Evolutionary conservation across 2,113 vertebrate genomes (phyloP), one percentile per base, ranked within the genome.

Genomic region (Onychostoma macrolepis): DNA sequence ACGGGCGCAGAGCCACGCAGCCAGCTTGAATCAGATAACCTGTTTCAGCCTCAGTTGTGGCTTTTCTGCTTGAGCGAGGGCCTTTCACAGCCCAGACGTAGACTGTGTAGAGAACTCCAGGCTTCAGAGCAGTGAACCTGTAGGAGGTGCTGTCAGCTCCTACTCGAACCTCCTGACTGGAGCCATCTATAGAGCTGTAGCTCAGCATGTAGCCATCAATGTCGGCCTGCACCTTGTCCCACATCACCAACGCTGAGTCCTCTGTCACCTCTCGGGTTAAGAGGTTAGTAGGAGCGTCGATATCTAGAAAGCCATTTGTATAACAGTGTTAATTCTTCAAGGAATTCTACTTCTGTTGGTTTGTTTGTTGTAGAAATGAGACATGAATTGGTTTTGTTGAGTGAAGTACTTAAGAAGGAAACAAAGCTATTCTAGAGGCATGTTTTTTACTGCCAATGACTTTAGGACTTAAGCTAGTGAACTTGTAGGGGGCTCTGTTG

Each of bases 1-100:
- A 17, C 19, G 19, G 65, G 45, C 26, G 12, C 26, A 33, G n/a
- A 45, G 80, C 61, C 58, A 69, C 8, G 9, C 41, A 24, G 43
- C 13, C 69, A 38, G 30, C 67, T 12, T 19, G 4, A 43, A 71
- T 86, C 76, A 58, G 56, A 45, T 81, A 80, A 96, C 95, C 96
- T 95, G 95, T 96, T 86, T 94, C 90, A 3, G 88, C 90, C 69
- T 90, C 61, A n/a, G 91, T 92, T 45, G 91, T 89, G 13, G 87
- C 94, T 88, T 92, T 96, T 91, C 86, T 93, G 93, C 94, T 96
- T 83, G 88, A 74, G 83, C 91, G 94, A 85, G 50, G 83, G 65
- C 93, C 95, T 84, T 94, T 96, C 91, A 95, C 53, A 65, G 96
- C 94, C 95, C 95, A 96, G 83, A 96, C 75, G 4, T 93, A 33